phyloP scores from a whole-genome alignment of 2,113 vertebrate species.

The Phaethon lepturus region DNA sequence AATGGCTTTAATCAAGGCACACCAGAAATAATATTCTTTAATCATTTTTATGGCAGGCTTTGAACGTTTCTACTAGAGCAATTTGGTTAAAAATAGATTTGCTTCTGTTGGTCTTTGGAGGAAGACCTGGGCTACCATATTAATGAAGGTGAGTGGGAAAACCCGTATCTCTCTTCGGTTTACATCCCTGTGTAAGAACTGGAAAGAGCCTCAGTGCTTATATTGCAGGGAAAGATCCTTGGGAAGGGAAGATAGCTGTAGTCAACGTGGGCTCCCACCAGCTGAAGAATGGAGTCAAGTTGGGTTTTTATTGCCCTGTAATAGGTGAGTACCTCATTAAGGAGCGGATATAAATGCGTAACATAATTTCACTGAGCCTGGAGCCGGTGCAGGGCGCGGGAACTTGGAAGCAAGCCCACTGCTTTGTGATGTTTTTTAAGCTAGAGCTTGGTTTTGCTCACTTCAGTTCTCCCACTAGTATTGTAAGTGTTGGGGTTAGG shows the following conservation, averaged over 20 bases:
- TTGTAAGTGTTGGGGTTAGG: not conserved
- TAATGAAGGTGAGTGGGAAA: not conserved
- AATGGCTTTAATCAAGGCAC: not conserved
- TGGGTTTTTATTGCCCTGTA: not conserved
- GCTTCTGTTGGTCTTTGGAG: not conserved
- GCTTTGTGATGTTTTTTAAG: not conserved
- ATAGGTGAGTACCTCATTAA: not conserved
- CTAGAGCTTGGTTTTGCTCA: not conserved
- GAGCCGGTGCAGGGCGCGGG: accelerated
- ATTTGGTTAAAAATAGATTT: conserved; percentile 31
- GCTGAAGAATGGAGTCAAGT: not conserved
- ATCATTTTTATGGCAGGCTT: conserved; percentile 1
- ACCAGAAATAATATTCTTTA: not conserved
- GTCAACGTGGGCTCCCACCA: not conserved
- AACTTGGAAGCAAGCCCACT: not conserved
- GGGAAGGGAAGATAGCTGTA: not conserved
- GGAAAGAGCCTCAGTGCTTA: not conserved
- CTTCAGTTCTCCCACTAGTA: not conserved
- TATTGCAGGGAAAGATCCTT: not conserved
- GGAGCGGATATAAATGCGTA: not conserved
- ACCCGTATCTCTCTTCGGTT: not conserved
- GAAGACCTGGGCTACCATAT: not conserved
- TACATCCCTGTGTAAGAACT: not conserved
- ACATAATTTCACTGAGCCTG: not conserved
- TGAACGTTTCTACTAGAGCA: not conserved